These are phyloP conservation scores for Plecturocebus donacophilus DNA, from an alignment of 2,113 vertebrate species.

Conservation along the genomic window DNA sequence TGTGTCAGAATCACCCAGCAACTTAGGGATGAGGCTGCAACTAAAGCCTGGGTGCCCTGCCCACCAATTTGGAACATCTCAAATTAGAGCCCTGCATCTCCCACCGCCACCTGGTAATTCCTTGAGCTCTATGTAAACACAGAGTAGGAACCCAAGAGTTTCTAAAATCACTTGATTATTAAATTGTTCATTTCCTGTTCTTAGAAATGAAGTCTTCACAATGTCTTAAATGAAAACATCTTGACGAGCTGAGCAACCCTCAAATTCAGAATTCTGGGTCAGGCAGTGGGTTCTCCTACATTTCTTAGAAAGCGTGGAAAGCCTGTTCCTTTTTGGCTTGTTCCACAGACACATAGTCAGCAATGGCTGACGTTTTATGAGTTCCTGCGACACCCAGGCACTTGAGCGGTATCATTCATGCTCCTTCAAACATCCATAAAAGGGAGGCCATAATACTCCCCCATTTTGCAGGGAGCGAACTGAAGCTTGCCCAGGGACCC, in stretches of 20 bases:
- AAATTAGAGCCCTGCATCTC: neutral
- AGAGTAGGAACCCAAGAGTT: constrained; percentile 1
- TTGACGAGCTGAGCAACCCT: constrained; percentile 2
- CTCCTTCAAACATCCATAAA: neutral
- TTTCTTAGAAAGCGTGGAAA: constrained; percentile 5
- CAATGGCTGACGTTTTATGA: neutral
- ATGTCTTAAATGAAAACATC: constrained; percentile 39
- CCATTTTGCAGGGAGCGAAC: neutral
- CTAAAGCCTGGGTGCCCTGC: constrained; percentile 4
- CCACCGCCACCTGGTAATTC: constrained; percentile 56
- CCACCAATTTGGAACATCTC: constrained; percentile 16
- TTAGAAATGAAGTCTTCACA: constrained; percentile 55
- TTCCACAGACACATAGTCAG: neutral
- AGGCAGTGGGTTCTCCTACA: neutral
- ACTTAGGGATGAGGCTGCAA: neutral
- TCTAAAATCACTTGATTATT: constrained; percentile 47
- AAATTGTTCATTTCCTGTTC: constrained; percentile 38
- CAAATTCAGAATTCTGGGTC: constrained; percentile 18
- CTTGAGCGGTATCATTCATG: neutral
- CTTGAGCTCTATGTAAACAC: constrained; percentile 46
- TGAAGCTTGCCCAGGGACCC: neutral
- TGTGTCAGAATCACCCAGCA: neutral
- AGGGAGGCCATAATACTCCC: neutral
- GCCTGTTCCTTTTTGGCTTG: neutral
- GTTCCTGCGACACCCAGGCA: neutral